phyloP scores from a whole-genome alignment of 2,888 invertebrate species.

The Archaeoteleia sp. region DNA sequence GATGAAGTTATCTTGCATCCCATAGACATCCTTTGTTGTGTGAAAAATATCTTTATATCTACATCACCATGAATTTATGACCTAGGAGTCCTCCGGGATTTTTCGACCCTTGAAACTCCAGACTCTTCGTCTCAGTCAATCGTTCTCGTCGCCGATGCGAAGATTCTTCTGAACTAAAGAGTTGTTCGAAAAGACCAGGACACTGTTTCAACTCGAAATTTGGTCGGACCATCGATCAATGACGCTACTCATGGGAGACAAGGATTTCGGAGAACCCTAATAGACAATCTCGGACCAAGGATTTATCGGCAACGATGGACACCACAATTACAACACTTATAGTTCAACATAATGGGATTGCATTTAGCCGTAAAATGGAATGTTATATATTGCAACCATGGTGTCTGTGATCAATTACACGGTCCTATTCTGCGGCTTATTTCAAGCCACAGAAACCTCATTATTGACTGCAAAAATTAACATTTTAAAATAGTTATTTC shows the following conservation, averaged over 20 bases:
- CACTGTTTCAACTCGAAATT: neutral
- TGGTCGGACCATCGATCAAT: no score
- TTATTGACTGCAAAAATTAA: conserved; percentile 1
- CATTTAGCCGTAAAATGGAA: conserved; percentile 9
- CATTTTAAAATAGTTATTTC: no score
- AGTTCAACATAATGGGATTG: conserved; percentile 11
- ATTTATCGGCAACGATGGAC: conserved; percentile 6
- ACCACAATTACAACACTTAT: conserved; percentile 7
- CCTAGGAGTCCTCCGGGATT: conserved; percentile 57
- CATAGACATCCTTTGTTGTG: neutral
- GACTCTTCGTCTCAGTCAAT: conserved; percentile 8
- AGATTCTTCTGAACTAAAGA: conserved; percentile 7
- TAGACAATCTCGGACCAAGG: conserved; percentile 1
- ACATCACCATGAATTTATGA: conserved; percentile 54
- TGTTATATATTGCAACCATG: conserved; percentile 5
- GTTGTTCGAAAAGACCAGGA: neutral
- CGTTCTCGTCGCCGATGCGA: conserved; percentile 1
- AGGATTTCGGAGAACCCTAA: neutral
- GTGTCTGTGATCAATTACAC: neutral
- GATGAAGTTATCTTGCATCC: no score
- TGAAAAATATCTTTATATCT: conserved; percentile 11
- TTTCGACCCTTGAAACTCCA: conserved; percentile 23
- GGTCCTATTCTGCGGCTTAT: no score
- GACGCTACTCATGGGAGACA: no score
- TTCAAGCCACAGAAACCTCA: neutral